These are phyloP conservation scores for Harpegnathos saltator DNA, from an alignment of 1,140 invertebrate genomes.

Conservation along the genomic window DNA sequence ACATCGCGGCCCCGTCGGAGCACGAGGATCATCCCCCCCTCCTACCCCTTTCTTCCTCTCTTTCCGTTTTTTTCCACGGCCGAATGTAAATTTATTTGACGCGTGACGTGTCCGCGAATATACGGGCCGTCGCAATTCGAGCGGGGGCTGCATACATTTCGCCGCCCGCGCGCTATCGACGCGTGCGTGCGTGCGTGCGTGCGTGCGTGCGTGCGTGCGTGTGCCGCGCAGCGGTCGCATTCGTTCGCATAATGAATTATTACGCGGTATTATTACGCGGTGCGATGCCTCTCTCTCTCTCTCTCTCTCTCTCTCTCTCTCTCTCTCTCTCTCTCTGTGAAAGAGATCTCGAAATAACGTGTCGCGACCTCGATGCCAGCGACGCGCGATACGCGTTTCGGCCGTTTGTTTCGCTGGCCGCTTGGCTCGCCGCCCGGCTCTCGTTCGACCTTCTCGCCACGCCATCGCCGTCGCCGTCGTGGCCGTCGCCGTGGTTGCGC, in stretches of 20 bases:
- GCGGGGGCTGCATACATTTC: constrained; percentile 42
- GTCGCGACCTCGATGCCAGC: constrained; percentile 65
- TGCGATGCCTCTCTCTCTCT: constrained; percentile 20
- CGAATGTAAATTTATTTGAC: constrained; percentile 51
- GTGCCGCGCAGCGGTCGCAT: background rate
- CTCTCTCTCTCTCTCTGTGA: background rate
- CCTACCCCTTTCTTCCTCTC: too few relatives aligned
- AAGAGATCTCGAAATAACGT: constrained; percentile 68
- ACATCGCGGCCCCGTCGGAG: background rate
- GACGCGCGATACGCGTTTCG: constrained; percentile 14
- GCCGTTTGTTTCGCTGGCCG: constrained; percentile 32
- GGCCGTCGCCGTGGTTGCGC: too few relatives aligned
- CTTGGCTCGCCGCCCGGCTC: constrained; percentile 68
- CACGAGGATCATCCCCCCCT: too few relatives aligned
- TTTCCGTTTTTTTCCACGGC: background rate
- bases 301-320: too few relatives aligned
- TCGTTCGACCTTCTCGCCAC: constrained; percentile 46
- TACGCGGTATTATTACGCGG: constrained; percentile 47
- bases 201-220: background rate
- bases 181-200: background rate
- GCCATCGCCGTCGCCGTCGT: constrained; percentile 11
- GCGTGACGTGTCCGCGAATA: background rate
- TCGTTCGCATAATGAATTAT: constrained; percentile 60
- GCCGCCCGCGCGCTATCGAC: constrained; percentile 16
- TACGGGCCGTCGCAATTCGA: constrained; percentile 28